Percentiles rank a stretch among this genome's conserved stretches.
phyloP scores from a whole-genome alignment of 2,888 invertebrate genomes.

The Auanema sp. region DNA sequence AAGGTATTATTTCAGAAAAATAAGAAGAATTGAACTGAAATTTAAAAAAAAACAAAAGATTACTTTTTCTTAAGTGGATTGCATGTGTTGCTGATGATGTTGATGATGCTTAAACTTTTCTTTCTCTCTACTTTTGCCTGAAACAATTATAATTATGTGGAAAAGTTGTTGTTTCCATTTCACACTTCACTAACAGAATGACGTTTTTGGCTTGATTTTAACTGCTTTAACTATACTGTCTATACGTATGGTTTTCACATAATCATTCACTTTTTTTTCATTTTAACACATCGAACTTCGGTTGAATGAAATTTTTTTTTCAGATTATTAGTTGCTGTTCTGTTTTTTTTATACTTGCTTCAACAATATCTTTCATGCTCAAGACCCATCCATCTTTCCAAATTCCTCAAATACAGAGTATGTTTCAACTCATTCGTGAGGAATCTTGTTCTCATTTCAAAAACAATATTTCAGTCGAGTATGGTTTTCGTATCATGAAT shows the following conservation, averaged over 20 bases:
- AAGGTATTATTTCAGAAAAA: too few species aligned
- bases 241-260: background rate
- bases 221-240: background rate
- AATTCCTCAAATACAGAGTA: constrained; percentile 72
- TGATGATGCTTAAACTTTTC: too few species aligned
- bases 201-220: background rate
- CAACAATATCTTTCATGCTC: constrained; percentile 90
- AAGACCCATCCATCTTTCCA: constrained; percentile 96
- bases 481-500: constrained; percentile 31
- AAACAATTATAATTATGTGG: background rate
- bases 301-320: constrained; percentile 29
- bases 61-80: too few species aligned
- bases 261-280: background rate
- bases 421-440: too few species aligned
- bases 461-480: constrained; percentile 27
- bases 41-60: too few species aligned
- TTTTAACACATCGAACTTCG: too few species aligned
- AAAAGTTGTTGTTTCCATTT: background rate
- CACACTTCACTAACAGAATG: constrained; percentile 1
- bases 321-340: constrained; percentile 91
- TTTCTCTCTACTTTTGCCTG: background rate
- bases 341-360: constrained; percentile 92
- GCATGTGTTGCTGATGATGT: too few species aligned
- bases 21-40: too few species aligned
- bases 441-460: too few species aligned